Conservation (phyloP, 1,140 invertebrate genomes). For the Capitella teleta region DNA sequence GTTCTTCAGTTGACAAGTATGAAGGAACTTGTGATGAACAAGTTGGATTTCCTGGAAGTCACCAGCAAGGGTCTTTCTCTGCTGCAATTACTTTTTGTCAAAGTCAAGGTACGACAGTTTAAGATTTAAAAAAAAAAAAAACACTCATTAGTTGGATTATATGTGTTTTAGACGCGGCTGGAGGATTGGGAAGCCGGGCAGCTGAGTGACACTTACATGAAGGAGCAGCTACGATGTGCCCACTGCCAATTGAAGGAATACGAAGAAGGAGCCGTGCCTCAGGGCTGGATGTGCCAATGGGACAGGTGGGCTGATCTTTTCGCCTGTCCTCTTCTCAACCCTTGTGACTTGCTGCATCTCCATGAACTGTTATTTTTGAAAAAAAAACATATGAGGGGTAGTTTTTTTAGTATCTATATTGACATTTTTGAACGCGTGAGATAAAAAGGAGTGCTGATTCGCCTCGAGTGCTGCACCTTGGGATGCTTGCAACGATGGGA, state of each 20-base stretch:
- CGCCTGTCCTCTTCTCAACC: no score
- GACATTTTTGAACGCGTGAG: not conserved
- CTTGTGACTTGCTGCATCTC: not conserved
- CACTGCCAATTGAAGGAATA: conserved; percentile 42
- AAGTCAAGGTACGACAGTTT: conserved; percentile 46
- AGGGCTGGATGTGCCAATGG: conserved; percentile 60
- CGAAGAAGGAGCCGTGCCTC: conserved; percentile 52
- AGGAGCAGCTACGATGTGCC: conserved; percentile 50
- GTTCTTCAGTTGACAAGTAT: conserved; percentile 37
- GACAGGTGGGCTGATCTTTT: conserved; percentile 54
- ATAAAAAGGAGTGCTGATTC: not conserved
- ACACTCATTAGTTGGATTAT: not conserved
- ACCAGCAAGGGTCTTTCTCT: conserved; percentile 50
- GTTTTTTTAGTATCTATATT: no score
- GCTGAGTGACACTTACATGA: conserved; percentile 50
- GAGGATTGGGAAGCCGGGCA: conserved; percentile 51
- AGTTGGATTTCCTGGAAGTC: conserved; percentile 54
- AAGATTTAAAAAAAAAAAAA: not conserved
- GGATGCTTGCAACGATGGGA: no score
- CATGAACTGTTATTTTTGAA: no score
- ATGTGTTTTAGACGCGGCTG: conserved; percentile 49
- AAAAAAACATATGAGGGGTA: no score
- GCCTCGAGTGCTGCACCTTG: no score
- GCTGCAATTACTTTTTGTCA: conserved; percentile 55
- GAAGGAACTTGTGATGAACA: conserved; percentile 46